Evolutionary conservation across 1,140 invertebrate genomes (phyloP).

Genomic region (Diorhabda carinulata): DNA sequence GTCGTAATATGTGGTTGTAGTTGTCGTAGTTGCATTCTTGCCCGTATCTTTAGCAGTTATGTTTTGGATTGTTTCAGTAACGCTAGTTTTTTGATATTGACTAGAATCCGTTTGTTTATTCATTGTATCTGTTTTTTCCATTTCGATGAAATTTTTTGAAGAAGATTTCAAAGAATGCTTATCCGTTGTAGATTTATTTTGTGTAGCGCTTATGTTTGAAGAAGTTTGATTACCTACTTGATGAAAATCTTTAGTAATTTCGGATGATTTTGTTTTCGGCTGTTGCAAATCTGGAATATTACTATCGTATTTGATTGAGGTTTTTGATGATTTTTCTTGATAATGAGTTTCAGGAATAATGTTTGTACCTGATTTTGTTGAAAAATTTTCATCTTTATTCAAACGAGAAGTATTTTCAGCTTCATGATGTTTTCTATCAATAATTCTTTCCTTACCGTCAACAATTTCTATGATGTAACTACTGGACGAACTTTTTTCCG

Average conservation of each 20-base stretch:
- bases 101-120: constrained; percentile 11
- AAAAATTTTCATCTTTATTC: constrained; percentile 51
- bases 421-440: constrained; percentile 54
- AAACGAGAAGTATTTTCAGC: constrained; percentile 51
- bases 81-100: constrained; percentile 1
- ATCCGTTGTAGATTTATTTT: constrained; percentile 13
- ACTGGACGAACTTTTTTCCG: constrained; percentile 54
- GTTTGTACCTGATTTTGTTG: constrained; percentile 49
- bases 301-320: constrained; percentile 53
- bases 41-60: not conserved
- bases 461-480: constrained; percentile 57
- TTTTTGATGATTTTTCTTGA: constrained; percentile 51
- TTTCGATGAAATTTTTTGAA: constrained; percentile 25
- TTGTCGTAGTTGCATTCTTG: constrained; percentile 32
- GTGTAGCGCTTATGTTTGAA: constrained; percentile 17
- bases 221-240: constrained; percentile 37
- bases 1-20: constrained; percentile 42
- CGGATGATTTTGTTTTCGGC: constrained; percentile 36
- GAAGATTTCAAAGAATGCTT: constrained; percentile 18
- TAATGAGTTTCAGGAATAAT: constrained; percentile 54
- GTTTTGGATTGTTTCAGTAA: not conserved
- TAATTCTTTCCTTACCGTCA: constrained; percentile 57
- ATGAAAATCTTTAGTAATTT: constrained; percentile 38
- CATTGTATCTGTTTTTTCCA: constrained; percentile 23
- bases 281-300: constrained; percentile 48